A percentile compares a stretch with the other conserved stretches of the same genome.
phyloP scores from a whole-genome alignment of 1,140 invertebrate genomes.

The Zaprionus ghesquierei region DNA sequence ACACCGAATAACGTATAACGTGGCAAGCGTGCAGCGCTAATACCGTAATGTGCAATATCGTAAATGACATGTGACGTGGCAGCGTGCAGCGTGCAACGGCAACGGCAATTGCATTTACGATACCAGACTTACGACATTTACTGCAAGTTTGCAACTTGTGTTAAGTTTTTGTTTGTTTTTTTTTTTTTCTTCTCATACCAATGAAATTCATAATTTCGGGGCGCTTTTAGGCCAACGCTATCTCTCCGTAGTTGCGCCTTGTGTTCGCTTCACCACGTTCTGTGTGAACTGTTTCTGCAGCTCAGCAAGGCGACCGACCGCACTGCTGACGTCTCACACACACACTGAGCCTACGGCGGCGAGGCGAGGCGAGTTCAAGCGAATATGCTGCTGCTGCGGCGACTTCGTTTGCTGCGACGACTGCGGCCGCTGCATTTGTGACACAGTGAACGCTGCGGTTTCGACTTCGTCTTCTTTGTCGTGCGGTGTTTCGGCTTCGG shows the following conservation, averaged over 20 bases:
- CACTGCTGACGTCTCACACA: slow-evolving; percentile 38
- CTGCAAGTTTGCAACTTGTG: not conserved
- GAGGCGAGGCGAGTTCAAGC: not conserved
- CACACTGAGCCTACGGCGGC: slow-evolving; percentile 20
- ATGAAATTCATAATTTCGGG: slow-evolving; percentile 83
- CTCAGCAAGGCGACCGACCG: slow-evolving; percentile 12
- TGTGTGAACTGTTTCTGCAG: slow-evolving; percentile 42
- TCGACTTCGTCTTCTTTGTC: slow-evolving; percentile 26
- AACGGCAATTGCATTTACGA: too few relatives aligned
- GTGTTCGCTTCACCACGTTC: slow-evolving; percentile 22
- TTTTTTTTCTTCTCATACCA: slow-evolving; percentile 62
- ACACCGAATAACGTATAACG: not conserved
- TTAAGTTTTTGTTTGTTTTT: not conserved
- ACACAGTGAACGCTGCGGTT: slow-evolving; percentile 48
- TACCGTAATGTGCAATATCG: not conserved
- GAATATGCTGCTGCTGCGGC: slow-evolving; percentile 16
- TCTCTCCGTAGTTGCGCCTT: slow-evolving; percentile 72
- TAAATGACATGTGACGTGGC: not conserved
- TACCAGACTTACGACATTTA: not conserved
- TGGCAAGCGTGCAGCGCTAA: not conserved
- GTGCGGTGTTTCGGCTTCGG: slow-evolving; percentile 8
- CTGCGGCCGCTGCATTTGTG: slow-evolving; percentile 46
- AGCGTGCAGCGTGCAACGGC: not conserved
- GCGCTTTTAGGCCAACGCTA: slow-evolving; percentile 81
- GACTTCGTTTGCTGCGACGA: slow-evolving; percentile 13